Evolutionary conservation across 2,888 invertebrate genomes (phyloP).

Genomic region (Nasonovia ribisnigri): DNA sequence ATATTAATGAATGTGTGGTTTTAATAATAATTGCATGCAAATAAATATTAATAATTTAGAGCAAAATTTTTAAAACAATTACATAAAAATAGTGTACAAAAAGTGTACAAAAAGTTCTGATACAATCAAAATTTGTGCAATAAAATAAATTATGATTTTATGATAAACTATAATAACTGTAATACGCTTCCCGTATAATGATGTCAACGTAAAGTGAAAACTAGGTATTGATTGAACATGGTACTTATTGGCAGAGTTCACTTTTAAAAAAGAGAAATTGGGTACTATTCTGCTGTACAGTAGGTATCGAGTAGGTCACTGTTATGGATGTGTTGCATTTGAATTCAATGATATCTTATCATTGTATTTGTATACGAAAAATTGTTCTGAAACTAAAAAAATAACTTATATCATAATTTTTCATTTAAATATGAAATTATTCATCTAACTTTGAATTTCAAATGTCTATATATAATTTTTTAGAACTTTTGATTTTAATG

Average conservation of each 20-base stretch:
- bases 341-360: no score
- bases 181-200: neutral
- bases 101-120: neutral
- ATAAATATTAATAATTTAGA: neutral
- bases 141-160: neutral
- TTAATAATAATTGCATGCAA: neutral
- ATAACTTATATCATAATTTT: no score
- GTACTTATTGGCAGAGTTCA: neutral
- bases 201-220: neutral
- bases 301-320: no score
- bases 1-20: neutral
- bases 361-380: no score
- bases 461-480: no score
- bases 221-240: neutral
- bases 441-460: no score
- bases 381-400: no score
- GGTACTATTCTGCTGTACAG: no score
- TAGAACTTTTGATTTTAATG: no score
- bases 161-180: neutral
- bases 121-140: neutral
- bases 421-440: no score
- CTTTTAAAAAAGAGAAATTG: neutral
- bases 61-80: neutral
- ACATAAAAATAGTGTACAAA: neutral
- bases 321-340: no score